Evolutionary conservation across 2,113 vertebrate genomes (phyloP).

Genomic region (Dicaeum eximium): DNA sequence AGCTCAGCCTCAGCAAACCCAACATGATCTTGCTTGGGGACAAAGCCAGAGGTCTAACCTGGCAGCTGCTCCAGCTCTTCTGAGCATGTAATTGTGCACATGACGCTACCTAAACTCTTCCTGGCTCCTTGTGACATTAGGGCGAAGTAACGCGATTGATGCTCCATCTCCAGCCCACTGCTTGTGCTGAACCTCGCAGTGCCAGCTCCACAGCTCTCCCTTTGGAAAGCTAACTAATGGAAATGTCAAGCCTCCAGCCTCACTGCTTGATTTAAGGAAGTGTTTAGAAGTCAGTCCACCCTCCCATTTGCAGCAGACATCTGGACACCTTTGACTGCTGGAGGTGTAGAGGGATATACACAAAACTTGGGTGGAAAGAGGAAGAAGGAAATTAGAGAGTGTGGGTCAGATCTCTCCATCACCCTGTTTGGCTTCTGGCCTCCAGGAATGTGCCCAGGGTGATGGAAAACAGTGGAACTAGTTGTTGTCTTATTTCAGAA

Average conservation of each 20-base stretch:
- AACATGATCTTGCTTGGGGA: background rate
- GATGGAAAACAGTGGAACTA: background rate
- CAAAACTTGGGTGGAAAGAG: background rate
- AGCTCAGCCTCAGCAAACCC: background rate
- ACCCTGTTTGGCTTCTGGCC: background rate
- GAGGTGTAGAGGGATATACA: background rate
- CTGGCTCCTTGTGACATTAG: background rate
- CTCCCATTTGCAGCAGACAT: background rate
- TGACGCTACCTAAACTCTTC: background rate
- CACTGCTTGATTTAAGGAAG: background rate
- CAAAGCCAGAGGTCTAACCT: slow-evolving; percentile 16
- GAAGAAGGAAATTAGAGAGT: background rate
- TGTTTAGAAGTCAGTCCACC: background rate
- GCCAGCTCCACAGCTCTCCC: background rate
- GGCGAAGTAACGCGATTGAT: background rate
- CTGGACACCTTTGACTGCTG: background rate
- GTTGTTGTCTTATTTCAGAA: background rate
- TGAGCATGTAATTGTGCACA: background rate
- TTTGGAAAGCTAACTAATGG: background rate
- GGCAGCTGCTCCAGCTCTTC: slow-evolving; percentile 28
- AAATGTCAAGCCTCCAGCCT: slow-evolving; percentile 5
- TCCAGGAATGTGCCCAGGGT: background rate
- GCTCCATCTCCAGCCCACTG: background rate
- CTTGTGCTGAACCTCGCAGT: background rate
- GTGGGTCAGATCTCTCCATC: background rate